These are phyloP conservation scores for Platysteira castanea DNA, from an alignment of 2,113 vertebrate genomes.

Conservation along the genomic window DNA sequence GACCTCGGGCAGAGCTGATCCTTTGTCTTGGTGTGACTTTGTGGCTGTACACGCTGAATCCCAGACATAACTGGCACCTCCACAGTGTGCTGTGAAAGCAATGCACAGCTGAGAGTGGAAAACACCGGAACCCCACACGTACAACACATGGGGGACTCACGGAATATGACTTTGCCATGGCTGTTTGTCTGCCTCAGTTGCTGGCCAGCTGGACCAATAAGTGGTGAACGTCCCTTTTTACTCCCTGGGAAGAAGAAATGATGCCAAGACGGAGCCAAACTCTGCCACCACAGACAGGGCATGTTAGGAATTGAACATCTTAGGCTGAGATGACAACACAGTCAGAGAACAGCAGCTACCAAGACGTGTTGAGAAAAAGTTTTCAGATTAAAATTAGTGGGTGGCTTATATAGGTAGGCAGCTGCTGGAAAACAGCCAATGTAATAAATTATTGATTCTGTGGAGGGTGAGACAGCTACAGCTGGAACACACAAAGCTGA, in stretches of 20 bases:
- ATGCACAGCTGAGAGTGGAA: background rate
- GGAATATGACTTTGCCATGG: background rate
- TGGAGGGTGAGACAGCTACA: background rate
- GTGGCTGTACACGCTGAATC: fast-evolving
- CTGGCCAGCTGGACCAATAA: background rate
- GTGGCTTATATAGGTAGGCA: background rate
- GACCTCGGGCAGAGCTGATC: background rate
- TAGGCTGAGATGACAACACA: background rate
- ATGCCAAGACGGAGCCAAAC: background rate
- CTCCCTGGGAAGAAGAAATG: background rate
- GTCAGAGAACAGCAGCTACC: background rate
- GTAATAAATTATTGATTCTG: background rate
- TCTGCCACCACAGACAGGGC: background rate
- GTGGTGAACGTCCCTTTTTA: background rate
- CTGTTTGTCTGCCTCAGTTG: background rate
- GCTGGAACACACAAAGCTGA: background rate
- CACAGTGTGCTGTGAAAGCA: background rate
- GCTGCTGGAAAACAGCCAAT: background rate
- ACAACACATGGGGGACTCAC: fast-evolving
- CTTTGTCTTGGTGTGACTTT: fast-evolving
- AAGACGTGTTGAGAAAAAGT: background rate
- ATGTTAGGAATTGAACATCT: background rate
- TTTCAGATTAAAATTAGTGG: background rate
- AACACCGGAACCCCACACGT: fast-evolving
- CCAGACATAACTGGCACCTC: no score